phyloP scores from a whole-genome alignment of 2,888 invertebrate genomes.

The Lamellibrachia columna region DNA sequence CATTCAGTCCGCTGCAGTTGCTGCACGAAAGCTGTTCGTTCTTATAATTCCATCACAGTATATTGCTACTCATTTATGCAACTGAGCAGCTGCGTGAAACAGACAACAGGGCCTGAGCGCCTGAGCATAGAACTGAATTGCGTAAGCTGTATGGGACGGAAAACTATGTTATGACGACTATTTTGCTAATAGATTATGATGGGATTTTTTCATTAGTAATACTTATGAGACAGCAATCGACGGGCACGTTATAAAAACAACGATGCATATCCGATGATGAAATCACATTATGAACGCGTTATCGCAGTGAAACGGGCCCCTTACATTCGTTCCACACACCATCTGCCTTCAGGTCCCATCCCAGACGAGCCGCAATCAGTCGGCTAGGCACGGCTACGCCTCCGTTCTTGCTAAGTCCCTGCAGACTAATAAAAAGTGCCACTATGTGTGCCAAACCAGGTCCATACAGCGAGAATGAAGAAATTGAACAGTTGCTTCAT shows the following conservation, averaged over 20 bases:
- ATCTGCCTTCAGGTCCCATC: not conserved
- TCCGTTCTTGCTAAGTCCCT: not conserved
- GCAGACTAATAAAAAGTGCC: constrained; percentile 9
- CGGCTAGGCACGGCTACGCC: not conserved
- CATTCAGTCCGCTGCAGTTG: no score
- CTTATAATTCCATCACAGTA: no score
- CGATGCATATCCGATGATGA: not conserved
- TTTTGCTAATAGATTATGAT: no score
- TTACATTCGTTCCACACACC: not conserved
- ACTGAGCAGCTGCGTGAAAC: no score
- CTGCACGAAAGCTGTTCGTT: no score
- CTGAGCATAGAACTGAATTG: no score
- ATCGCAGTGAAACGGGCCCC: not conserved
- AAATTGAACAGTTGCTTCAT: not conserved
- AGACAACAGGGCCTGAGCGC: no score
- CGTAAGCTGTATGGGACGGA: no score
- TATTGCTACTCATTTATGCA: no score
- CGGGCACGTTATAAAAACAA: not conserved
- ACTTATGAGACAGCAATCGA: not conserved
- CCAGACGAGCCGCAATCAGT: not conserved
- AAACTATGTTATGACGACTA: no score
- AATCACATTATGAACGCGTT: not conserved
- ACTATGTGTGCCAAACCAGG: not conserved
- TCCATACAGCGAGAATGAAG: not conserved
- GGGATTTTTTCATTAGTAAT: no score